Conservation (phyloP, 2,797 vertebrate genomes). For the Paguma larvata region DNA sequence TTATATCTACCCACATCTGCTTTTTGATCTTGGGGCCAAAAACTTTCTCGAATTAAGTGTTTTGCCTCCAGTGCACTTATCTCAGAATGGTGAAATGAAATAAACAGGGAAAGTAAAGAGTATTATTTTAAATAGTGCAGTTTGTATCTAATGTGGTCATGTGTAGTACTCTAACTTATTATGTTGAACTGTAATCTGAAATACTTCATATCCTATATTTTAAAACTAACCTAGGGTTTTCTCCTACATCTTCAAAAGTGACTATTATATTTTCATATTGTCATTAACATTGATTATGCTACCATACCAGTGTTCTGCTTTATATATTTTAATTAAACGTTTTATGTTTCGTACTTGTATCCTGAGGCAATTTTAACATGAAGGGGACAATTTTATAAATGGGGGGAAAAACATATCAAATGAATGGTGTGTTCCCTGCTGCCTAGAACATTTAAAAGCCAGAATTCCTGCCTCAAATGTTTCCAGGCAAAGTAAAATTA, state of each 20-base stretch:
- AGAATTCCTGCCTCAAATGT: constrained; percentile 73
- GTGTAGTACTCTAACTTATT: constrained; percentile 21
- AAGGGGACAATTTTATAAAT: constrained; percentile 73
- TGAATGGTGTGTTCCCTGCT: constrained; percentile 52
- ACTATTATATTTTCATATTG: constrained; percentile 63
- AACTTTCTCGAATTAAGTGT: constrained; percentile 51
- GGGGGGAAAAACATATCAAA: constrained; percentile 15
- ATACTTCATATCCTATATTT: constrained; percentile 61
- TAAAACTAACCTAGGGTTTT: constrained; percentile 47
- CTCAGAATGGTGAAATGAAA: constrained; percentile 61
- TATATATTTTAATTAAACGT: constrained; percentile 76
- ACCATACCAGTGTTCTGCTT: constrained; percentile 54
- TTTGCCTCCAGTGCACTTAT: constrained; percentile 61
- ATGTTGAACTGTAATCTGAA: constrained; percentile 61
- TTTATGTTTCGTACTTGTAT: constrained; percentile 56
- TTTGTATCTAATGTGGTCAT: constrained; percentile 9
- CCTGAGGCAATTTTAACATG: constrained; percentile 62
- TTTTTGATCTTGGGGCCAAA: constrained; percentile 57
- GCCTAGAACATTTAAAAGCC: constrained; percentile 60
- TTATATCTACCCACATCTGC: neutral
- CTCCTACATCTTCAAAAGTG: constrained; percentile 50
- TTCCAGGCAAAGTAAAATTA: constrained; percentile 68
- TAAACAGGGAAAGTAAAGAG: constrained; percentile 55
- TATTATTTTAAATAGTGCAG: constrained; percentile 64
- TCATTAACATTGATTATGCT: constrained; percentile 60